These are phyloP conservation scores for Numenius phaeopus DNA, from an alignment of 2,797 vertebrate genomes.

Conservation along the genomic window DNA sequence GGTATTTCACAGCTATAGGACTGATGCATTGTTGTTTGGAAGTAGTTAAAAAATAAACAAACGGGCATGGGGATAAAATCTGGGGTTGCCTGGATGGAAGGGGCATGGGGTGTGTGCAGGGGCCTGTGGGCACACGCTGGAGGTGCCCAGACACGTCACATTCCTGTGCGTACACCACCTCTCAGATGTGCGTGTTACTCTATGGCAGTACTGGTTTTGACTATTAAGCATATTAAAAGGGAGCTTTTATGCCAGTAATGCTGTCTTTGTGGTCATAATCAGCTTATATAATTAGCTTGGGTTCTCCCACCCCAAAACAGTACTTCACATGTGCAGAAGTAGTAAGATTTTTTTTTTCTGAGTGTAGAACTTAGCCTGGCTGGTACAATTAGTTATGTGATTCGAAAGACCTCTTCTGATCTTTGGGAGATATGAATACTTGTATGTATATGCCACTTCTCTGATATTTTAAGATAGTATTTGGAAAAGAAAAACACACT, in stretches of 20 bases:
- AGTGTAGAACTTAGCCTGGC: not conserved
- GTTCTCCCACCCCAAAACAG: not conserved
- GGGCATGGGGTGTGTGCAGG: not conserved
- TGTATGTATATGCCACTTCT: not conserved
- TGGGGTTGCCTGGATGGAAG: not conserved
- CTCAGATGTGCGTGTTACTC: not conserved
- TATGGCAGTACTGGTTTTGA: not conserved
- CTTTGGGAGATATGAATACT: not conserved
- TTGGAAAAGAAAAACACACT: not conserved
- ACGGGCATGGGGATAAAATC: rapidly evolving
- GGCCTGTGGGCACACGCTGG: not conserved
- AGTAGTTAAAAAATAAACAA: not conserved
- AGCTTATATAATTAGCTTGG: not conserved
- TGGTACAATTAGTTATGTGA: not conserved
- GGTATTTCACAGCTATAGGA: not conserved
- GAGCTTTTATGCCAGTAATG: not conserved
- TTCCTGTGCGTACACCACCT: not conserved
- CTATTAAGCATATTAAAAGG: not conserved
- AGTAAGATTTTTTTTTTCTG: not conserved
- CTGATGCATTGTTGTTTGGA: not conserved
- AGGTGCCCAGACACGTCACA: not conserved
- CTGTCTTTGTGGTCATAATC: not conserved
- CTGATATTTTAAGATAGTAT: not conserved
- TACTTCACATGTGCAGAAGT: not conserved
- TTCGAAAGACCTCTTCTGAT: not conserved